These are phyloP conservation scores for Babyrousa celebensis DNA, from an alignment of 2,797 vertebrate species.

Conservation along the genomic window DNA sequence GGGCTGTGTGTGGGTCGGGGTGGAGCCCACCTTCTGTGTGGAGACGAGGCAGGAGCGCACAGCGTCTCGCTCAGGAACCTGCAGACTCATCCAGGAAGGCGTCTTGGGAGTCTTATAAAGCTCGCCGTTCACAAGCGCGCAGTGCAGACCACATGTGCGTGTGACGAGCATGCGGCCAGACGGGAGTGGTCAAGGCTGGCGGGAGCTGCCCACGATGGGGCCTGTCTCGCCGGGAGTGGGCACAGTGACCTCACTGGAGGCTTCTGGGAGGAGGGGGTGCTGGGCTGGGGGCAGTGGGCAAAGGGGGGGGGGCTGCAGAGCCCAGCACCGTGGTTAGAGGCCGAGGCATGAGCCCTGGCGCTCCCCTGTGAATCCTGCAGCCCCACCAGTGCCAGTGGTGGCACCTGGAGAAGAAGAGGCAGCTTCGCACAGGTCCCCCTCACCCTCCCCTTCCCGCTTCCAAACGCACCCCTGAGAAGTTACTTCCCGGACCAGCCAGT, in stretches of 20 bases:
- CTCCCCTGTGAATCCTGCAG: neutral
- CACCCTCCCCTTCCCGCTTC: neutral
- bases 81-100: neutral
- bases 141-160: neutral
- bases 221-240: neutral
- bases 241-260: rapidly evolving
- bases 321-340: neutral
- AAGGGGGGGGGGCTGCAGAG: neutral
- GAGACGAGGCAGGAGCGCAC: neutral
- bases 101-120: neutral
- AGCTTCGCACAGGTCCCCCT: neutral
- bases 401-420: neutral
- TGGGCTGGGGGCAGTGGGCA: neutral
- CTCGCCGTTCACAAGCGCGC: neutral
- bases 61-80: neutral
- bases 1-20: too few relatives aligned
- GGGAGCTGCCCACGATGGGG: rapidly evolving
- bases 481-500: neutral
- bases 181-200: rapidly evolving
- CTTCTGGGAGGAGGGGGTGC: neutral
- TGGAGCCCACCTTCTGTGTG: rapidly evolving
- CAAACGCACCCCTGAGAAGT: neutral
- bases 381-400: neutral
- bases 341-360: neutral
- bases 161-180: neutral